phyloP scores from a whole-genome alignment of 2,888 invertebrate species.

The Dysmachus trigonus region DNA sequence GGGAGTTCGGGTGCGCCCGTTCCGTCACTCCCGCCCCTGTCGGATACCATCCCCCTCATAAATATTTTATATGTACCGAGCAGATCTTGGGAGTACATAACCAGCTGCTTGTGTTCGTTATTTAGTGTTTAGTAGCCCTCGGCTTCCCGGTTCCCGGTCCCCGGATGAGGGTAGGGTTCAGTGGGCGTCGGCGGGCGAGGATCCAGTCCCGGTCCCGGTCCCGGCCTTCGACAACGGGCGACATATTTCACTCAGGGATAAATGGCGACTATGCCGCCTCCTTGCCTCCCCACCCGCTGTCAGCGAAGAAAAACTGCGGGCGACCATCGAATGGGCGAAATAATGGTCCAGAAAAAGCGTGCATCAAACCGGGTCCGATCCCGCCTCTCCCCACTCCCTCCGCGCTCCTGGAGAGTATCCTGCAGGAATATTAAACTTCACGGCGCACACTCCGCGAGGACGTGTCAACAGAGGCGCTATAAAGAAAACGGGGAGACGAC shows the following conservation, averaged over 20 bases:
- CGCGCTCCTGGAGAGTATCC: conserved; percentile 32
- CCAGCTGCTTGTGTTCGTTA: conserved; percentile 47
- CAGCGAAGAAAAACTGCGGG: conserved; percentile 30
- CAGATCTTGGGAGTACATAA: conserved; percentile 40
- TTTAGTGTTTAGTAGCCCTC: conserved; percentile 48
- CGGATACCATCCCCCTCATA: conserved; percentile 40
- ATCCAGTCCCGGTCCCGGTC: neutral
- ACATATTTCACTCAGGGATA: conserved; percentile 46
- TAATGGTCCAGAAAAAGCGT: neutral
- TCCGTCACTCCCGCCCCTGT: neutral
- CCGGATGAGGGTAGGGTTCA: neutral
- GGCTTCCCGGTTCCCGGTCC: neutral
- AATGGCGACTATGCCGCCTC: conserved; percentile 41
- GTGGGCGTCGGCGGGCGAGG: neutral
- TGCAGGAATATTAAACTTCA: conserved; percentile 45
- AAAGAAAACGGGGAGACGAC: conserved; percentile 52
- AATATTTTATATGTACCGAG: conserved; percentile 46
- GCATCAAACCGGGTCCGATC: conserved; percentile 5
- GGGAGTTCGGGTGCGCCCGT: neutral
- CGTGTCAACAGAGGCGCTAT: conserved; percentile 53
- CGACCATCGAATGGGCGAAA: conserved; percentile 25
- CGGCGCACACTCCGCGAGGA: conserved; percentile 46
- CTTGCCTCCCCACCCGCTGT: too few species aligned
- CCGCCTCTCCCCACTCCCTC: conserved; percentile 4
- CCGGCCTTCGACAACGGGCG: conserved; percentile 22